Evolutionary conservation across 2,888 invertebrate species (phyloP), one percentile per base, ranked within the genome.

Genomic region (Drosophila kambysellisi): DNA sequence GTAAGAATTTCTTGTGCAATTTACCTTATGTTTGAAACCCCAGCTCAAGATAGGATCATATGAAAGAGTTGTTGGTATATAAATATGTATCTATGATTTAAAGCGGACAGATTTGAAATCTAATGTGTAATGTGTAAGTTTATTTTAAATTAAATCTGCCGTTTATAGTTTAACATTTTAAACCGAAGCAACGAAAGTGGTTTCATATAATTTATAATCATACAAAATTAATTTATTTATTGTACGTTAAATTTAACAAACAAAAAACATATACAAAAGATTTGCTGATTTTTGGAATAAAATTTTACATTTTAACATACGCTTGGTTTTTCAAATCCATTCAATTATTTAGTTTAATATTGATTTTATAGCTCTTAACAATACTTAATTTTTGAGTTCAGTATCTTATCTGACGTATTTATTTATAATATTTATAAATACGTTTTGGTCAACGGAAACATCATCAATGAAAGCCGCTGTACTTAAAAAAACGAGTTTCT

Each of bases 1-100:
- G 72, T 82, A 87, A 88, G 83, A 86, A 77, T 86, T 81, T 81
- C 84, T 77, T 83, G 87, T 88, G 89, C 87, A 88, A 89, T 89
- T 74, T 64, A 70, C 75, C 8, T 64, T 46, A 56, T 70, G 32
- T 67, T 53, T 70, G 32, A 58, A 46, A 52, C 51, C 48, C 41
- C 76, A 71, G 64, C 67, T 62, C 33, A 69, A 68, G 61, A 63
- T 64, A 51, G 43, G 32, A 50, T 74, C 48, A 32, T 37, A 54
- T 57, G 54, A 32, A n/a, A 63, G 37, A 53, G 43, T 68, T 68
- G 59, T 73, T 74, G 41, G 50, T 60, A 20, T 39, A 57, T 54
- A 54, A 20, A 52, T 32, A 56, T 56, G 4, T 20, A 7, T 46
- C 15, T 76, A 74, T 64, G 57, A 71, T 69, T 71, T 58, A 50